Conservation (phyloP, 2,113 vertebrate genomes). For the Vidua macroura region DNA sequence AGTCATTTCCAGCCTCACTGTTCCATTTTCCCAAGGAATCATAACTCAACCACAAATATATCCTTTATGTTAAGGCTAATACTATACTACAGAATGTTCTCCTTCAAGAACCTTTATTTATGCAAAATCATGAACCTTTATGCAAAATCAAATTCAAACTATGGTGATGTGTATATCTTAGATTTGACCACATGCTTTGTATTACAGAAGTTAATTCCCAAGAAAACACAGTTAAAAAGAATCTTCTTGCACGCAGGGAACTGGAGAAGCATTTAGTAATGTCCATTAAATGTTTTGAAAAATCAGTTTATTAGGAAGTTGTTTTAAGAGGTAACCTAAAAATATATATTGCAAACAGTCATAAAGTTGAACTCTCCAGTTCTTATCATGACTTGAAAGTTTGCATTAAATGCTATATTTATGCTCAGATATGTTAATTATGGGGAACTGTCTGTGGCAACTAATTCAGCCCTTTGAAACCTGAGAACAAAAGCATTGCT, state of each 20-base stretch:
- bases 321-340: slow-evolving; percentile 12
- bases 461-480: slow-evolving; percentile 16
- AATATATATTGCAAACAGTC: background rate
- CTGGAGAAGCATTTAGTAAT: background rate
- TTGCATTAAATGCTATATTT: background rate
- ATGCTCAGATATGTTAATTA: background rate
- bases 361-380: background rate
- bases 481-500: background rate
- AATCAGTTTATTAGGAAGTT: background rate
- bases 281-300: background rate
- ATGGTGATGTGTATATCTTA: background rate
- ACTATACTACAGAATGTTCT: background rate
- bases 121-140: background rate
- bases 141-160: background rate
- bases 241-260: background rate
- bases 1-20: slow-evolving; percentile 9
- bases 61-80: slow-evolving; percentile 4
- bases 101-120: background rate
- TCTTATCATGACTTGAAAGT: background rate
- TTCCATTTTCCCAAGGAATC: slow-evolving; percentile 11
- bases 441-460: background rate
- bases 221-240: background rate
- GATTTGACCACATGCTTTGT: slow-evolving; percentile 2
- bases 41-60: slow-evolving; percentile 7
- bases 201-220: background rate